Evolutionary conservation across 2,888 invertebrate species (phyloP).

Genomic region (Iselma pallidipennis): DNA sequence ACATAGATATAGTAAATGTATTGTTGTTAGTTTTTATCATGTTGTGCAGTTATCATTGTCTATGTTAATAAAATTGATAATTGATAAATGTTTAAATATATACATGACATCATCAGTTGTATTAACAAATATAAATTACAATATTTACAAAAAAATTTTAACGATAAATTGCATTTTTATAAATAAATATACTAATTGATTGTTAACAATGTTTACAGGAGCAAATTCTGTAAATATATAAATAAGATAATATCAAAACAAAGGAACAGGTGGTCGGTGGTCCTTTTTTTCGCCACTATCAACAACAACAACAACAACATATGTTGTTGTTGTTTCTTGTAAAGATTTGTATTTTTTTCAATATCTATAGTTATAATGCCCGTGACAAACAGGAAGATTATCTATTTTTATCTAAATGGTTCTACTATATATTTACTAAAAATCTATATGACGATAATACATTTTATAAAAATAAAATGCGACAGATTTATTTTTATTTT

Average conservation of each 20-base stretch:
- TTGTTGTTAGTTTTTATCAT: conserved; percentile 15
- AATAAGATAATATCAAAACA: background rate
- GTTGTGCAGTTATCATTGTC: conserved; percentile 30
- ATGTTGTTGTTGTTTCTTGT: background rate
- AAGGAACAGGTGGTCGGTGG: background rate
- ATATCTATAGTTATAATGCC: too few species aligned
- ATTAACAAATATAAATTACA: conserved; percentile 14
- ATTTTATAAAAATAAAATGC: too few species aligned
- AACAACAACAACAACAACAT: background rate
- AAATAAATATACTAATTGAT: too few species aligned
- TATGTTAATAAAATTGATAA: conserved; percentile 39
- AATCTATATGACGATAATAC: too few species aligned
- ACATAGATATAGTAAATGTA: conserved; percentile 2
- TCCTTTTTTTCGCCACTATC: background rate
- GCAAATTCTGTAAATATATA: background rate
- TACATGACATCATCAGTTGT: conserved; percentile 34
- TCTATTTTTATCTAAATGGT: too few species aligned
- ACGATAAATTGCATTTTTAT: too few species aligned
- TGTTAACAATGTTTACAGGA: too few species aligned
- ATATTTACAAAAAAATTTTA: too few species aligned
- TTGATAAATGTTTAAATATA: conserved; percentile 39
- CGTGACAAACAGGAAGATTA: too few species aligned
- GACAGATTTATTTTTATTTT: too few species aligned
- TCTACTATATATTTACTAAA: too few species aligned
- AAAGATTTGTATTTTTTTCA: too few species aligned